phyloP scores from a whole-genome alignment of 2,888 invertebrate genomes.

The Himalopsyche anomala region DNA sequence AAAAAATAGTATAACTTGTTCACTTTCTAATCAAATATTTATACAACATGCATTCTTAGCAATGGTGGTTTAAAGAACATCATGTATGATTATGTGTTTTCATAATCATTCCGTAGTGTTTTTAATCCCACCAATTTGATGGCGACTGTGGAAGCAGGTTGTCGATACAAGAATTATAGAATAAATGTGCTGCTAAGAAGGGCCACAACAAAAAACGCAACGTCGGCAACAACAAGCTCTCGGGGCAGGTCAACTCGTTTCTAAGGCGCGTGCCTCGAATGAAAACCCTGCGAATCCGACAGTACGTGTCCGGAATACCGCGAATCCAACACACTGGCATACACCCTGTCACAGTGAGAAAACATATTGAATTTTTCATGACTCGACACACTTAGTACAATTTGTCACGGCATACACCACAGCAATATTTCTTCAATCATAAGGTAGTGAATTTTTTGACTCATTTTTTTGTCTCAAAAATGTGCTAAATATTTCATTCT shows the following conservation, averaged over 20 bases:
- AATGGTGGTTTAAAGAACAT: too few species aligned
- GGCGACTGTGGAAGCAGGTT: background rate
- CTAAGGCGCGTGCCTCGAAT: constrained; percentile 1
- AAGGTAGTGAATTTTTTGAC: too few species aligned
- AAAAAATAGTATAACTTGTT: too few species aligned
- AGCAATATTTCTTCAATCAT: background rate
- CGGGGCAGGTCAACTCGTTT: constrained; percentile 44
- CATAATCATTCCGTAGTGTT: too few species aligned
- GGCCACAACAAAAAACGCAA: background rate
- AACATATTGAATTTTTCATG: constrained; percentile 39
- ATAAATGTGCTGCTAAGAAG: background rate
- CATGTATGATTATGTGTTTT: too few species aligned
- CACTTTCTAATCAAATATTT: too few species aligned
- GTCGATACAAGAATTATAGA: background rate
- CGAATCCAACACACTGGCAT: constrained; percentile 32
- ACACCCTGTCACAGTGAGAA: constrained; percentile 8
- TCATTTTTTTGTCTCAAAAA: too few species aligned
- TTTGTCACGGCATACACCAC: constrained; percentile 6
- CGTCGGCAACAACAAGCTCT: constrained; percentile 29
- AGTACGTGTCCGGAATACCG: background rate
- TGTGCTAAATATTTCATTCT: too few species aligned
- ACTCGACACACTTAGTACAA: background rate
- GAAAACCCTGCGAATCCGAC: constrained; percentile 35
- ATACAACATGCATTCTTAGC: too few species aligned
- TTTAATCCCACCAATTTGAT: background rate